These are phyloP conservation scores for Apodemia mormo DNA, from an alignment of 2,888 invertebrate species.

Conservation along the genomic window DNA sequence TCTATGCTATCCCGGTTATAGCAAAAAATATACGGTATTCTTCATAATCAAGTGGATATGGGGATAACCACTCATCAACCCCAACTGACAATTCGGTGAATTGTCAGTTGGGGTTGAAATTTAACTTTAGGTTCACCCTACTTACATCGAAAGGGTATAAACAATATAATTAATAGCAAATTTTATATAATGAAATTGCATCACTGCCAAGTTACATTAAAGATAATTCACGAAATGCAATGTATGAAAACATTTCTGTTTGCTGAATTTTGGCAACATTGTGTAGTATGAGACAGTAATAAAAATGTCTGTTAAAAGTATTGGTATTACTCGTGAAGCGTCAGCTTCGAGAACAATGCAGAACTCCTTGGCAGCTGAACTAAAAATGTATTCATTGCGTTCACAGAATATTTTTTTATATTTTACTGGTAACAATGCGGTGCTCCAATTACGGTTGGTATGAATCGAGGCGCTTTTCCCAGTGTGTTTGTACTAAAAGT, in stretches of 20 bases:
- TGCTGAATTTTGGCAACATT: background rate
- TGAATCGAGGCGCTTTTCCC: background rate
- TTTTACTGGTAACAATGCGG: constrained; percentile 10
- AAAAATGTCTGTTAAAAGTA: constrained; percentile 1
- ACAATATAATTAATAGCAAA: too few relatives aligned
- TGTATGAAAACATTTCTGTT: background rate
- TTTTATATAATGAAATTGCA: constrained; percentile 4
- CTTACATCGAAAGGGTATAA: too few relatives aligned
- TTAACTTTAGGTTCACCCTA: too few relatives aligned
- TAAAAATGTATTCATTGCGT: constrained; percentile 13
- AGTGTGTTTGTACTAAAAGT: background rate
- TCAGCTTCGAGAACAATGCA: background rate
- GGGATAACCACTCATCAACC: too few relatives aligned
- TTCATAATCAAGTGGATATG: too few relatives aligned
- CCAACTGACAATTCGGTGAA: too few relatives aligned
- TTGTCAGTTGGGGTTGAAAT: too few relatives aligned
- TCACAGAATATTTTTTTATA: background rate
- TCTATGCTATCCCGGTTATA: too few relatives aligned
- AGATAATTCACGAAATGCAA: background rate
- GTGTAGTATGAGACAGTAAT: background rate
- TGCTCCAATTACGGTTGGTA: background rate
- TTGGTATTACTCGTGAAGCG: background rate
- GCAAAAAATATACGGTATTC: too few relatives aligned
- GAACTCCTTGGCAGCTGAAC: background rate
- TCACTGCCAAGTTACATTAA: background rate